These are phyloP conservation scores for Chiloscyllium punctatum DNA, from an alignment of 2,797 vertebrate genomes.

Conservation along the genomic window DNA sequence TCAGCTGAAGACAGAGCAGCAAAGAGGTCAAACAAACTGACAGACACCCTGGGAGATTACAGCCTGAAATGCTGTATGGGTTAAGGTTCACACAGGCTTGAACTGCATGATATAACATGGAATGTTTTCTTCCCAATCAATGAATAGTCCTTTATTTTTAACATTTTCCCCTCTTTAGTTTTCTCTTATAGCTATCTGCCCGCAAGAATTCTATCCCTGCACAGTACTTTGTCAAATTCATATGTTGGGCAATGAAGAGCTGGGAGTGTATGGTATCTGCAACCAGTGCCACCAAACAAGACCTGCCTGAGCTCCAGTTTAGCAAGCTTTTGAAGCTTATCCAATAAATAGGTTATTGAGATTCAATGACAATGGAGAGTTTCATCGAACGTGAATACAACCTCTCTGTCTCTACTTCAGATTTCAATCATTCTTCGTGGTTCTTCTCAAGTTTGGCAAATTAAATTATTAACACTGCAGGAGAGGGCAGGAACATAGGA, in stretches of 20 bases:
- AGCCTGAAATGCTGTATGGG: background rate
- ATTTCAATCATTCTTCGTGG: background rate
- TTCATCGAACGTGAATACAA: background rate
- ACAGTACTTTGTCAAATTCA: background rate
- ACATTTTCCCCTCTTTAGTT: background rate
- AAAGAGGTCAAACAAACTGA: background rate
- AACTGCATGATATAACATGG: background rate
- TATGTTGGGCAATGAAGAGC: background rate
- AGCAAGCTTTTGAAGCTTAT: background rate
- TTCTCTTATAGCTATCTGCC: background rate
- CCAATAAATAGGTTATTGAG: background rate
- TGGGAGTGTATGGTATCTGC: background rate
- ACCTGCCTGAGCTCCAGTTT: background rate
- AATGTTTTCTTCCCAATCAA: background rate
- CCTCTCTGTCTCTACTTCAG: background rate
- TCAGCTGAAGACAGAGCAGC: slow-evolving; percentile 27
- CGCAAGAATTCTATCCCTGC: background rate
- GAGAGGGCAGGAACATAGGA: background rate
- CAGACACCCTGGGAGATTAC: background rate
- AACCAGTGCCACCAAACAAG: background rate
- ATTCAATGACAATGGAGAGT: background rate
- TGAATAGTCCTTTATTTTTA: background rate
- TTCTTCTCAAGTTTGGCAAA: background rate
- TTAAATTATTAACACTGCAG: background rate
- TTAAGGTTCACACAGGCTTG: background rate